phyloP scores from a whole-genome alignment of 2,888 invertebrate genomes.

The Andrena hattorfiana region DNA sequence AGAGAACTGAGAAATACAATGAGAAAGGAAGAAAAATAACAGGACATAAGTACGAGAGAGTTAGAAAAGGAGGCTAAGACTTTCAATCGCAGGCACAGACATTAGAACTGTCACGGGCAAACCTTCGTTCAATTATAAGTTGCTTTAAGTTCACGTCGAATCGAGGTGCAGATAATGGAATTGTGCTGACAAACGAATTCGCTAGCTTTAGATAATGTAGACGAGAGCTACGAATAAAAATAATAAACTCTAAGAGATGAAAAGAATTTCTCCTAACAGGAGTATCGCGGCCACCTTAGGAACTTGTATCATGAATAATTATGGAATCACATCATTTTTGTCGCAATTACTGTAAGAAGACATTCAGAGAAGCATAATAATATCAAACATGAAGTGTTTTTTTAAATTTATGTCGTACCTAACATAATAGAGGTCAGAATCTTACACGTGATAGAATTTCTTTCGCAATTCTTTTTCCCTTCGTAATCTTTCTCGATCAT shows the following conservation, averaged over 20 bases:
- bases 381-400: no score
- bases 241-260: neutral
- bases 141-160: slow-evolving; percentile 63
- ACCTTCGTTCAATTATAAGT: slow-evolving; percentile 81
- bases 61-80: neutral
- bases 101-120: slow-evolving; percentile 79
- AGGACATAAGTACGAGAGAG: neutral
- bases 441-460: no score
- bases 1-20: neutral
- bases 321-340: neutral
- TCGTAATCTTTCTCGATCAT: no score
- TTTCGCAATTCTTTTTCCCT: slow-evolving; percentile 8
- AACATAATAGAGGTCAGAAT: no score
- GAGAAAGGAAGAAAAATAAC: neutral
- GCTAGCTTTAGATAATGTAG: neutral
- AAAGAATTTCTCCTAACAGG: neutral
- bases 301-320: neutral
- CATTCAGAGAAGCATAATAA: no score
- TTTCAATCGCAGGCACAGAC: slow-evolving; percentile 59
- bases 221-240: neutral
- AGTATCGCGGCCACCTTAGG: neutral
- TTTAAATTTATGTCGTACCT: no score
- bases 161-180: slow-evolving; percentile 30
- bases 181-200: slow-evolving; percentile 7
- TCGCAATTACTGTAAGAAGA: neutral